Percentiles rank a stretch among this genome's conserved stretches.
Conservation (phyloP, 2,888 invertebrate genomes). For the Dynastes tityus region DNA sequence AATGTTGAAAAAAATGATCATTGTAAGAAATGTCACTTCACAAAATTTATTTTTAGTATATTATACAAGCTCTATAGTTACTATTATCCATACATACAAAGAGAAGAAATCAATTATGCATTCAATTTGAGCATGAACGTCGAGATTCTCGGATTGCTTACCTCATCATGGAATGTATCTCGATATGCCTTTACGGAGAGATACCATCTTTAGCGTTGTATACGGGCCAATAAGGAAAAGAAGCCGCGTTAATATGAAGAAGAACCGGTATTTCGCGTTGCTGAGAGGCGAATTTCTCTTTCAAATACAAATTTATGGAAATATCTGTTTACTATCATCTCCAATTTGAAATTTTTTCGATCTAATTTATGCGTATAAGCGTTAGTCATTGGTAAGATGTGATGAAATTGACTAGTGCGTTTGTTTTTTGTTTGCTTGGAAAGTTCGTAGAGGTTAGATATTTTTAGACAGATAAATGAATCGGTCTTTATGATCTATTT, state of each 20-base stretch:
- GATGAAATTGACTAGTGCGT: no score
- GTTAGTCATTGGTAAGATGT: no score
- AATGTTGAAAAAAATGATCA: not conserved
- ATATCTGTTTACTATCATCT: not conserved
- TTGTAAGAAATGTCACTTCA: not conserved
- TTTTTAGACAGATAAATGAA: no score
- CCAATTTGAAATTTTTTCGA: no score
- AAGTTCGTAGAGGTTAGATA: no score
- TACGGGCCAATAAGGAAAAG: conserved; percentile 26
- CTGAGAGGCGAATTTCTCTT: conserved; percentile 6
- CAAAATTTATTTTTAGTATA: conserved; percentile 1
- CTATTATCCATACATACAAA: no score
- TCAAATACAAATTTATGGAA: not conserved
- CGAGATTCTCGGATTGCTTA: conserved; percentile 18
- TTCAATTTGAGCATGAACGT: not conserved
- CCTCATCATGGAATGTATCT: conserved; percentile 8
- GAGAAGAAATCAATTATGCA: conserved; percentile 23
- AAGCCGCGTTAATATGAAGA: not conserved
- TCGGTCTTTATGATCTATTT: no score
- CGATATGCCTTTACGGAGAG: not conserved
- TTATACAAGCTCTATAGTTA: not conserved
- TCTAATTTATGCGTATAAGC: no score
- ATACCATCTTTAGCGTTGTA: not conserved
- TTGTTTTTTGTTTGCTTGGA: no score
- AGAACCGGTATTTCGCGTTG: conserved; percentile 8